These are phyloP conservation scores for Molossus molossus DNA, from an alignment of 2,797 vertebrate species.

Conservation along the genomic window DNA sequence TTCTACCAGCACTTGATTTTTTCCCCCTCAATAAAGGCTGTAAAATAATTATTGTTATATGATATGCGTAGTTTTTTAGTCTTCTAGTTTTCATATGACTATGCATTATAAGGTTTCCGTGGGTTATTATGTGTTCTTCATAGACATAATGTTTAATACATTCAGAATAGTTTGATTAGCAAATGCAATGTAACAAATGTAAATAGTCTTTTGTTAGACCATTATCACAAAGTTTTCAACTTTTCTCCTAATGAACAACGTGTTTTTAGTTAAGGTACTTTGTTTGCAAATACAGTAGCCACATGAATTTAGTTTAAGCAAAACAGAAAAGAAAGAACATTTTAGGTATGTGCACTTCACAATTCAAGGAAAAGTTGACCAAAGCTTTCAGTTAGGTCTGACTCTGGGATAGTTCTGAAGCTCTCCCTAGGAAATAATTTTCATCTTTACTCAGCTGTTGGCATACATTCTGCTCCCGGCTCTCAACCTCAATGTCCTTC, in stretches of 20 bases:
- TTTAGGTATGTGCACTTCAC: neutral
- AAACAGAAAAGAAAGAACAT: neutral
- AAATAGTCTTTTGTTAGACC: neutral
- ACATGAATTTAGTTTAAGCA: neutral
- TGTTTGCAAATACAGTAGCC: neutral
- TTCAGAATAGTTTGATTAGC: neutral
- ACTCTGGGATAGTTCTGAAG: neutral
- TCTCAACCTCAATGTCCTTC: neutral
- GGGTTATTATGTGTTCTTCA: neutral
- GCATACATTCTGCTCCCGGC: neutral
- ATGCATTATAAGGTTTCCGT: neutral
- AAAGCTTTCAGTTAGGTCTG: neutral
- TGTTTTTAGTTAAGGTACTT: neutral
- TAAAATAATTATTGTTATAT: neutral
- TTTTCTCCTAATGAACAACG: neutral
- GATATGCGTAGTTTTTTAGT: neutral
- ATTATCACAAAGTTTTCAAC: neutral
- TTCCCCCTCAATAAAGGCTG: neutral
- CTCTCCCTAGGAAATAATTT: neutral
- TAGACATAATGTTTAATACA: neutral
- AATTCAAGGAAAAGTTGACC: neutral
- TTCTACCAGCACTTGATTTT: neutral
- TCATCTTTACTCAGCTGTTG: neutral
- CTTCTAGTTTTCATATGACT: neutral
- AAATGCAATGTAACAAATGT: neutral